These are phyloP conservation scores for Lepeophtheirus nordmannii DNA, from an alignment of 2,888 invertebrate species.

Conservation along the genomic window DNA sequence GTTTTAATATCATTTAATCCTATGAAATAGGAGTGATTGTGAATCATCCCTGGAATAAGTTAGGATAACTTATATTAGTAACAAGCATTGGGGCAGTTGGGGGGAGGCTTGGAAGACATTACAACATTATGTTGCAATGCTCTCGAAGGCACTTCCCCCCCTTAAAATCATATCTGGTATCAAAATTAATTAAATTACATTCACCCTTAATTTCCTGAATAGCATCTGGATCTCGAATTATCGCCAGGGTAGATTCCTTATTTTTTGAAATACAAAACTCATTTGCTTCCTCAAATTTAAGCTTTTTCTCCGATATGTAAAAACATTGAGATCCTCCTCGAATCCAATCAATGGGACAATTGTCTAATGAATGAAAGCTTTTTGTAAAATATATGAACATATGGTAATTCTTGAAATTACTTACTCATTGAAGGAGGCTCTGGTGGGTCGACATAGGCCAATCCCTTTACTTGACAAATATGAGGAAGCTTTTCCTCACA, in stretches of 20 bases:
- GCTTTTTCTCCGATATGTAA: background rate
- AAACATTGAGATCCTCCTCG: slow-evolving; percentile 5
- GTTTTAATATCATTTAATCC: background rate
- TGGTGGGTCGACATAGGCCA: background rate
- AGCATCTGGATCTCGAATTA: background rate
- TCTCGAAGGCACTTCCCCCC: no score
- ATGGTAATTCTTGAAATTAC: background rate
- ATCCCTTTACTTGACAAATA: slow-evolving; percentile 6
- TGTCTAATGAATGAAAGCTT: background rate
- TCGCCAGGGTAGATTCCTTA: background rate
- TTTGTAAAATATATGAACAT: no score
- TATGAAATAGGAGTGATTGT: background rate
- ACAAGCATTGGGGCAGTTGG: no score
- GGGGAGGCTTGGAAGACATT: no score
- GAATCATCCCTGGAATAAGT: no score
- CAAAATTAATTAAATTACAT: background rate
- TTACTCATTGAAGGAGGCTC: background rate
- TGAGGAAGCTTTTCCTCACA: background rate
- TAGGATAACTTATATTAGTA: no score
- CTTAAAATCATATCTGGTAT: no score
- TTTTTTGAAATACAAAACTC: background rate
- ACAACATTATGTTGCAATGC: no score
- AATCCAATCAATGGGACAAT: background rate
- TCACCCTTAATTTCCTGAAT: background rate
- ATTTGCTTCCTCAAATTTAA: background rate